These are phyloP conservation scores for Vicugna pacos DNA, from an alignment of 2,113 vertebrate genomes.

Conservation along the genomic window DNA sequence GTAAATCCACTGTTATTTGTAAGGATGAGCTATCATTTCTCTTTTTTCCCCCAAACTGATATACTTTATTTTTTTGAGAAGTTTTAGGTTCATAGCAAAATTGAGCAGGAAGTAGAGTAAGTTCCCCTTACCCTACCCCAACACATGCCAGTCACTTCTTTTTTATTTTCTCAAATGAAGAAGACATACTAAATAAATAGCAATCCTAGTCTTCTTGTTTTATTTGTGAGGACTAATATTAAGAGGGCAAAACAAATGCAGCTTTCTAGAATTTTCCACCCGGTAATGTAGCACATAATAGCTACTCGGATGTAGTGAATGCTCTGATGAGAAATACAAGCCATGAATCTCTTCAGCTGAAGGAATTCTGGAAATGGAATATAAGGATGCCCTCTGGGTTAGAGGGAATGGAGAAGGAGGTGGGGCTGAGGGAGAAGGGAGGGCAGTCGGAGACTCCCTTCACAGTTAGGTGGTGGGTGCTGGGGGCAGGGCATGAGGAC, in stretches of 20 bases:
- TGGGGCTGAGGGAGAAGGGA: background rate
- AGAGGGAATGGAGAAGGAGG: background rate
- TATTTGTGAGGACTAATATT: background rate
- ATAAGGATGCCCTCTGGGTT: background rate
- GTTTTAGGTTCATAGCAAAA: background rate
- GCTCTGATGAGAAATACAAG: background rate
- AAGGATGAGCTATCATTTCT: background rate
- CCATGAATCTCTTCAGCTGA: background rate
- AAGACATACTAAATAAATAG: background rate
- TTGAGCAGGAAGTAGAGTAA: background rate
- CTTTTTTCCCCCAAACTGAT: background rate
- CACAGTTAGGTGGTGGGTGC: background rate
- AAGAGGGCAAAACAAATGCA: background rate
- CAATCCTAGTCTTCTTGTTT: background rate
- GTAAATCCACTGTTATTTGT: background rate
- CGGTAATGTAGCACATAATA: background rate
- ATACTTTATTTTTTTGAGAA: background rate
- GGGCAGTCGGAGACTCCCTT: background rate
- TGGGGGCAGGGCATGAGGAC: background rate
- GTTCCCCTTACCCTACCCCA: background rate
- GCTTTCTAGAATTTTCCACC: background rate
- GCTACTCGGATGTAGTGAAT: background rate
- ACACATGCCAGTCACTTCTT: background rate
- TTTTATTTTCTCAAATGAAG: background rate
- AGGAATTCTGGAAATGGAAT: background rate